Evolutionary conservation across 1,140 invertebrate species (phyloP).

Genomic region (Archivesica marissinica): DNA sequence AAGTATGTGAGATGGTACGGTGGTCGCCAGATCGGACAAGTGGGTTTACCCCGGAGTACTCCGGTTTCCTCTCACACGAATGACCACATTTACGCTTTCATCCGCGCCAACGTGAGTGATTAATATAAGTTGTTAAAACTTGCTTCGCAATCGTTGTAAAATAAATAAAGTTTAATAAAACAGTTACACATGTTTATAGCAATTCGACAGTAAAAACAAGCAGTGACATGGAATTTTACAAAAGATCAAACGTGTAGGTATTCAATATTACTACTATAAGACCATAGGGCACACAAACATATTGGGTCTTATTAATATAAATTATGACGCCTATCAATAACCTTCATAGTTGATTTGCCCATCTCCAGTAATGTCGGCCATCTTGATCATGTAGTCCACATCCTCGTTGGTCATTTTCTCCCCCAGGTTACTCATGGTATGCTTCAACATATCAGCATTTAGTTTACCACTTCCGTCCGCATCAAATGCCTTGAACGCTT

Average conservation of each 20-base stretch:
- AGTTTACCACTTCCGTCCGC: constrained; percentile 49
- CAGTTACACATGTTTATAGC: too few relatives aligned
- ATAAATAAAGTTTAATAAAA: too few relatives aligned
- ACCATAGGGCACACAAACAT: neutral
- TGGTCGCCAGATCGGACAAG: too few relatives aligned
- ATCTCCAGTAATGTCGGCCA: constrained; percentile 51
- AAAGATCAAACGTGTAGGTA: neutral
- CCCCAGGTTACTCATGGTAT: constrained; percentile 44
- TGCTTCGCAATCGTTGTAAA: too few relatives aligned
- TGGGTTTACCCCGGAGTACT: too few relatives aligned
- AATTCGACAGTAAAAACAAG: too few relatives aligned
- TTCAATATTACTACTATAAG: neutral
- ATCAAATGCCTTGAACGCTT: constrained; percentile 56
- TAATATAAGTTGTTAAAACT: too few relatives aligned
- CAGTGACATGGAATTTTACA: too few relatives aligned
- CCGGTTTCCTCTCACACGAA: too few relatives aligned
- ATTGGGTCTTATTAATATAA: neutral
- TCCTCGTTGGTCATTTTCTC: constrained; percentile 42
- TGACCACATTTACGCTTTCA: too few relatives aligned
- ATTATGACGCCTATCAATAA: neutral
- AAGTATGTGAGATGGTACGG: too few relatives aligned
- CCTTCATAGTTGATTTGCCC: constrained; percentile 58
- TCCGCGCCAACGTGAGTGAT: too few relatives aligned
- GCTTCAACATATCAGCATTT: constrained; percentile 8
- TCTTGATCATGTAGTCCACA: constrained; percentile 48